Percentiles rank a stretch among this genome's conserved stretches.
Conservation (phyloP, 2,888 invertebrate species). For the Conomelus anceps region DNA sequence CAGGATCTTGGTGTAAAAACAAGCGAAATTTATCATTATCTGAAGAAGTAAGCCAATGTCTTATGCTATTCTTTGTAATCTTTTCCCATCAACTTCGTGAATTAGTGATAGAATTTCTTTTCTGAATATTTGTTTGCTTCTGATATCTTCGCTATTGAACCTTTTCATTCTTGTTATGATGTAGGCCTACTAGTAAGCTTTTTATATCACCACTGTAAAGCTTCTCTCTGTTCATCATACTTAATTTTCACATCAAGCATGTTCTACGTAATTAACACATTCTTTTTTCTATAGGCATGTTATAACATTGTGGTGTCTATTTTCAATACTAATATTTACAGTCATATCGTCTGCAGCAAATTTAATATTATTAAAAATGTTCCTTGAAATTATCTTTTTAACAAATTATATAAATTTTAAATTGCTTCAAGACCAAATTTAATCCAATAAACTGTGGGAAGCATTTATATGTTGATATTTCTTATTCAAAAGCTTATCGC, state of each 20-base stretch:
- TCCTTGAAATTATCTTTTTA: constrained; percentile 1
- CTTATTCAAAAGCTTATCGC: background rate
- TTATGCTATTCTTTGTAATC: too few relatives aligned
- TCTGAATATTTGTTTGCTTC: constrained; percentile 3
- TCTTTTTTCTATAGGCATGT: background rate
- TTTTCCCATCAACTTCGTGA: too few relatives aligned
- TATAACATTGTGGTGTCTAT: background rate
- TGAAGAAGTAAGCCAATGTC: too few relatives aligned
- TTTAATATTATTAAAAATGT: constrained; percentile 14
- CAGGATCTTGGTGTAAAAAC: too few relatives aligned
- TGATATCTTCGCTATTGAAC: background rate
- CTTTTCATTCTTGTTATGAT: background rate
- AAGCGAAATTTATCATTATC: too few relatives aligned
- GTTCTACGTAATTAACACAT: background rate
- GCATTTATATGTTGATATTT: background rate
- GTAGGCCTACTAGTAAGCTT: background rate
- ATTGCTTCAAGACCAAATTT: background rate
- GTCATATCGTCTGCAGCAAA: constrained; percentile 35
- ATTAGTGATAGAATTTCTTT: constrained; percentile 21
- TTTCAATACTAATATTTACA: constrained; percentile 27
- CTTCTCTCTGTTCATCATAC: background rate
- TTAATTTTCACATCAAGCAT: background rate
- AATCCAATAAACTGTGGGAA: background rate
- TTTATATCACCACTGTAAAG: background rate
- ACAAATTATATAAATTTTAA: background rate